Evolutionary conservation across 2,888 invertebrate genomes (phyloP).

Genomic region (Didymodactylos carnosus): DNA sequence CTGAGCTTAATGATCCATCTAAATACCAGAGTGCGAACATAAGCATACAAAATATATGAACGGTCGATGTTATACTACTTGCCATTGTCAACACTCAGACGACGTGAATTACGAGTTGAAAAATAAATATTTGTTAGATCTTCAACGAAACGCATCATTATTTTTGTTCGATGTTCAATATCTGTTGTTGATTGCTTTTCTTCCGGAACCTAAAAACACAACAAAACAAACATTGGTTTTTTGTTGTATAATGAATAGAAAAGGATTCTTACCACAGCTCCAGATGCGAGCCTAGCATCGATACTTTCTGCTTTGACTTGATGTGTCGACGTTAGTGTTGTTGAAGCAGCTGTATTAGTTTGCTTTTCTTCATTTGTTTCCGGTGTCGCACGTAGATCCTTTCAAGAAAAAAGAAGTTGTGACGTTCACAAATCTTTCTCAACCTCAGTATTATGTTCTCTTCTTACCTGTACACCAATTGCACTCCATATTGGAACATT

Average conservation of each 20-base stretch:
- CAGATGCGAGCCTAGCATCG: too few relatives aligned
- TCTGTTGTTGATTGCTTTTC: neutral
- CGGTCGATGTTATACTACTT: neutral
- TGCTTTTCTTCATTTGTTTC: neutral
- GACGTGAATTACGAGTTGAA: neutral
- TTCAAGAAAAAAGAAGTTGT: neutral
- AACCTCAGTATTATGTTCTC: neutral
- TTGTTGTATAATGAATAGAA: neutral
- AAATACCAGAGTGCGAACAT: neutral
- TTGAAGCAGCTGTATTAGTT: neutral
- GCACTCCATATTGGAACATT: neutral
- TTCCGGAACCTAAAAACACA: neutral
- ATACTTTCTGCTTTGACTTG: too few relatives aligned
- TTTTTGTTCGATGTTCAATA: neutral
- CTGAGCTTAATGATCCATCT: slow-evolving; percentile 5
- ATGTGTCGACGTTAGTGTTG: neutral
- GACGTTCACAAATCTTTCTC: neutral
- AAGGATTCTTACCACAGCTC: neutral
- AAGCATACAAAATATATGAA: too few relatives aligned
- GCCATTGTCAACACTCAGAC: neutral
- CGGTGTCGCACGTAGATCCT: neutral
- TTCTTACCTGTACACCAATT: neutral
- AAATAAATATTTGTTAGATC: neutral
- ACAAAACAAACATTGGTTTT: too few relatives aligned
- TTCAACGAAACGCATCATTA: neutral